phyloP scores from a whole-genome alignment of 2,113 vertebrate species.

The Gasterosteus aculeatus region DNA sequence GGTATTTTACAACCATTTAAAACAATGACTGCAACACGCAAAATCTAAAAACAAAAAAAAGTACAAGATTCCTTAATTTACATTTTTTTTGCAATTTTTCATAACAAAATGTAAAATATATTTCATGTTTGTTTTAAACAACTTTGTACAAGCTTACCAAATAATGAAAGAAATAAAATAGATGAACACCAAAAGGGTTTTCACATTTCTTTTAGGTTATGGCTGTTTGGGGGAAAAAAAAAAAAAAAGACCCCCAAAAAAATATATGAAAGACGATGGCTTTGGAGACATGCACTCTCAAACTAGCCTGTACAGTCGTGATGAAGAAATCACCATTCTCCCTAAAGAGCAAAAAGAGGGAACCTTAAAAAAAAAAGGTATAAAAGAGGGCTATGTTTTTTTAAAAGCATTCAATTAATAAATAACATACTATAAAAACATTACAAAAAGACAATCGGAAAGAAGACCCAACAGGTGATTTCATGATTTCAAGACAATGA shows the following conservation, averaged over 20 bases:
- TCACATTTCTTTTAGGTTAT: constrained; percentile 25
- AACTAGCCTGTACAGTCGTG: constrained; percentile 61
- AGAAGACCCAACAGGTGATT: constrained; percentile 62
- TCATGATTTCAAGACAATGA: constrained; percentile 49
- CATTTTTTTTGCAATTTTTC: constrained; percentile 57
- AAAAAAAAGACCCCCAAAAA: neutral
- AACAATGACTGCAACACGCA: constrained; percentile 84
- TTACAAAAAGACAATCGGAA: constrained; percentile 72
- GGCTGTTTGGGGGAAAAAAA: constrained; percentile 33
- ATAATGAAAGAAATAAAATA: constrained; percentile 54
- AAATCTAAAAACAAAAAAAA: constrained; percentile 62
- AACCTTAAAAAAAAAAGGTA: constrained; percentile 43
- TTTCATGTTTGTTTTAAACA: constrained; percentile 69
- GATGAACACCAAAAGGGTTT: constrained; percentile 23
- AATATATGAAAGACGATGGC: constrained; percentile 50
- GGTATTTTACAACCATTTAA: constrained; percentile 85
- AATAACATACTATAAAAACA: constrained; percentile 82
- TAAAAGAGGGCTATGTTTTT: constrained; percentile 40
- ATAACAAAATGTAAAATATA: constrained; percentile 77
- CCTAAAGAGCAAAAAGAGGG: constrained; percentile 27
- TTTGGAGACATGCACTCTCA: constrained; percentile 71
- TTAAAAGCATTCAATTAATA: constrained; percentile 75
- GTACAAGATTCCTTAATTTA: constrained; percentile 62
- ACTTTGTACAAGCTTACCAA: constrained; percentile 68
- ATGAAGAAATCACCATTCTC: constrained; percentile 39